Evolutionary conservation across 2,113 vertebrate genomes (phyloP).

Genomic region (Mesoclemmys tuberculata): DNA sequence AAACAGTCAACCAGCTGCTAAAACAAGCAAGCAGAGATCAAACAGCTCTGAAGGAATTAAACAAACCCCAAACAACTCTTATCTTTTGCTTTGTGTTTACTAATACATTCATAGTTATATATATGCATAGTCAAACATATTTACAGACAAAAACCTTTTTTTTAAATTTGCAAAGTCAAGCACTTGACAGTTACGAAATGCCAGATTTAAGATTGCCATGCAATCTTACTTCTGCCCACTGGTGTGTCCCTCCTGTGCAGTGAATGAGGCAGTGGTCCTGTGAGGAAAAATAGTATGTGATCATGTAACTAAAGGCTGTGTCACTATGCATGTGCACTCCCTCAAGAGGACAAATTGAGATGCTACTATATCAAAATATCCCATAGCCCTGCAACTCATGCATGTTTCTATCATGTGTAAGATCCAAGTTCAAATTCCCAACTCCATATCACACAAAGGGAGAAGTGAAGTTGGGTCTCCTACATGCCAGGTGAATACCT

Average conservation of each 20-base stretch:
- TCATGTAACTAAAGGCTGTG: conserved; percentile 8
- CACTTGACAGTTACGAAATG: conserved; percentile 58
- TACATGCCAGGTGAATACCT: no score
- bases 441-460: no score
- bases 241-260: conserved; percentile 60
- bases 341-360: no score
- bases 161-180: not conserved
- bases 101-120: conserved; percentile 52
- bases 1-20: conserved; percentile 72
- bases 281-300: conserved; percentile 62
- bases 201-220: conserved; percentile 49
- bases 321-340: conserved; percentile 27
- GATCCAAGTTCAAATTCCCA: no score
- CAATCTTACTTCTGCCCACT: conserved; percentile 61
- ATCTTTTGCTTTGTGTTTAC: conserved; percentile 68
- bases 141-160: conserved; percentile 19
- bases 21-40: conserved; percentile 64
- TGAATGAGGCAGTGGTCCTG: conserved; percentile 60
- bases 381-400: no score
- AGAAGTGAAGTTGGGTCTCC: no score
- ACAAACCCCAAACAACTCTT: conserved; percentile 54
- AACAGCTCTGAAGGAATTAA: conserved; percentile 57
- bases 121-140: conserved; percentile 21
- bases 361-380: no score
- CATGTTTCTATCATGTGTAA: no score